Percentiles rank a stretch among this genome's conserved stretches.
Conservation (phyloP, 2,113 vertebrate genomes). For the Cettia cetti region DNA sequence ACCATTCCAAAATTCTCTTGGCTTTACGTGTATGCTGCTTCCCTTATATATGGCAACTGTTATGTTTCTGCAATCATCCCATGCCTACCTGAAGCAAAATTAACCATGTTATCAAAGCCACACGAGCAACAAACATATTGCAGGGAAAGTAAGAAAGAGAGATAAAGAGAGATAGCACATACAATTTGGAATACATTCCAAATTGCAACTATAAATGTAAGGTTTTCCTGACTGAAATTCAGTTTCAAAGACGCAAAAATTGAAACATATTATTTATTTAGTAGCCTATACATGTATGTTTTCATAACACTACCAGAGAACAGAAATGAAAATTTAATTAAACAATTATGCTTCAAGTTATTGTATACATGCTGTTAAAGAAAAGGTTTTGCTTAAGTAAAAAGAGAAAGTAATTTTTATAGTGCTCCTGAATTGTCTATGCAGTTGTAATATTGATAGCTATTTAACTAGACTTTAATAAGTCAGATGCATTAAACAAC, state of each 20-base stretch:
- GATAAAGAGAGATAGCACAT: neutral
- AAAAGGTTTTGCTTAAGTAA: neutral
- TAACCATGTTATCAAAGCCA: neutral
- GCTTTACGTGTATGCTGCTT: fast-evolving
- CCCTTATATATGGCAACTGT: neutral
- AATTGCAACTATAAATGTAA: neutral
- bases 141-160: neutral
- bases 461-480: neutral
- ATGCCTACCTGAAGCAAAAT: neutral
- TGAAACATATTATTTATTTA: neutral
- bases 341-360: neutral
- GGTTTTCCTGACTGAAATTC: neutral
- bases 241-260: neutral
- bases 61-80: neutral
- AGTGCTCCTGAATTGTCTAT: neutral
- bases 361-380: neutral
- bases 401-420: neutral
- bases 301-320: neutral
- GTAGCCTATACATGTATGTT: neutral
- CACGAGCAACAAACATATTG: neutral
- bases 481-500: neutral
- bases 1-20: neutral
- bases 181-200: neutral
- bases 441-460: neutral
- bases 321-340: neutral